Percentiles rank a stretch among this genome's conserved stretches.
Evolutionary conservation across 2,797 vertebrate species (phyloP).

Genomic region (Pseudochromis fuscus): DNA sequence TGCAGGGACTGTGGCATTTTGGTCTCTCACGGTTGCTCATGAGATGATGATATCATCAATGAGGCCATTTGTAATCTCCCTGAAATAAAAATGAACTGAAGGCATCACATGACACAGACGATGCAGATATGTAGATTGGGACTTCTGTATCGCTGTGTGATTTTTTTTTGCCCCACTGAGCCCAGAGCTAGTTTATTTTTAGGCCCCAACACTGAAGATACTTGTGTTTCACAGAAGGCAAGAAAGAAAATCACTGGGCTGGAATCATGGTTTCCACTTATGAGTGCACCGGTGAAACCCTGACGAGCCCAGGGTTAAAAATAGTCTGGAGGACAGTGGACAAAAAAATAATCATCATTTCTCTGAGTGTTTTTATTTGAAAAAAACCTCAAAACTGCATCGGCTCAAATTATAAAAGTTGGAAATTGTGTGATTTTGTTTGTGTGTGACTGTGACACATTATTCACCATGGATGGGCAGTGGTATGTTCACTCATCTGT

Average conservation of each 20-base stretch:
- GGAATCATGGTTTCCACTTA: constrained; percentile 26
- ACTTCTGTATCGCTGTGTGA: constrained; percentile 1
- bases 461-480: constrained; percentile 58
- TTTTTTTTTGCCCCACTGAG: constrained; percentile 3
- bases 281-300: constrained; percentile 1
- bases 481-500: constrained; percentile 65
- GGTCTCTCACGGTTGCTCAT: constrained; percentile 23
- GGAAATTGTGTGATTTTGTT: no score
- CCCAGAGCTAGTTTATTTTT: constrained; percentile 34
- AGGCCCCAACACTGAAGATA: not conserved
- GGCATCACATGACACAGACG: no score
- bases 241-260: constrained; percentile 14
- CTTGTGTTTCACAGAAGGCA: constrained; percentile 3
- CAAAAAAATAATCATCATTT: no score
- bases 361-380: no score
- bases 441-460: constrained; percentile 31
- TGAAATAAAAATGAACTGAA: no score
- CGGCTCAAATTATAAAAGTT: no score
- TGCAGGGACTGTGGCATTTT: constrained; percentile 31
- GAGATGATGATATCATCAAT: constrained; percentile 35
- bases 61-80: not conserved
- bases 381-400: no score
- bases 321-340: no score
- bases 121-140: no score
- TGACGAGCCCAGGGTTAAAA: not conserved